Percentiles rank a stretch among this genome's conserved stretches.
These are phyloP conservation scores for Crypturellus undulatus DNA, from an alignment of 2,113 vertebrate species.

Conservation along the genomic window DNA sequence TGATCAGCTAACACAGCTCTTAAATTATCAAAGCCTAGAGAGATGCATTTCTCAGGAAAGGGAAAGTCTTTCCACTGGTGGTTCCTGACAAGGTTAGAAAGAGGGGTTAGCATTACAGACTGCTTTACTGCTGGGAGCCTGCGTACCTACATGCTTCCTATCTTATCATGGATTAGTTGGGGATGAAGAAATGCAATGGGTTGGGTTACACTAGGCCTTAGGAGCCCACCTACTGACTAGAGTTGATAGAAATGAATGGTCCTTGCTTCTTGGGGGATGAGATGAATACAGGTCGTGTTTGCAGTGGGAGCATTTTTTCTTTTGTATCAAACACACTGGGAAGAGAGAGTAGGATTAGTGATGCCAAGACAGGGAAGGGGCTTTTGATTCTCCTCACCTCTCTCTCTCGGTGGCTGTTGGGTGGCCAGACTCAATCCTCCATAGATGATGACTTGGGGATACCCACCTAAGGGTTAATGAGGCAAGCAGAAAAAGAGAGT, in stretches of 20 bases:
- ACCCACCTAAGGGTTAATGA: neutral
- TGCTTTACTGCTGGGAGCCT: neutral
- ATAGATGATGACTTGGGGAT: neutral
- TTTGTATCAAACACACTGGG: neutral
- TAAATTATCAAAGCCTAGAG: neutral
- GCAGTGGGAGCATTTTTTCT: neutral
- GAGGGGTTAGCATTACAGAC: neutral
- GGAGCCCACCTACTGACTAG: neutral
- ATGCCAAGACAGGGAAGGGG: neutral
- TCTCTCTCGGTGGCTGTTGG: accelerated
- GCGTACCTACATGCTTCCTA: neutral
- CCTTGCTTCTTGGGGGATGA: neutral
- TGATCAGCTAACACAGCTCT: neutral
- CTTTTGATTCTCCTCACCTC: neutral
- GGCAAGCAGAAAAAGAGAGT: neutral
- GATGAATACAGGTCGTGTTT: neutral
- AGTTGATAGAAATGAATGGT: neutral
- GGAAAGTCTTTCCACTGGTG: neutral
- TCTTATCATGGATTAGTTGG: neutral
- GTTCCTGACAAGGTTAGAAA: neutral
- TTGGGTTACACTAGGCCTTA: neutral
- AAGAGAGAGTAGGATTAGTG: neutral
- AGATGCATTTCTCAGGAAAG: neutral
- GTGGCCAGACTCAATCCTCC: neutral
- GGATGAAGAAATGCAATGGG: neutral